phyloP scores from a whole-genome alignment of 2,113 vertebrate genomes.

The Lontra canadensis region DNA sequence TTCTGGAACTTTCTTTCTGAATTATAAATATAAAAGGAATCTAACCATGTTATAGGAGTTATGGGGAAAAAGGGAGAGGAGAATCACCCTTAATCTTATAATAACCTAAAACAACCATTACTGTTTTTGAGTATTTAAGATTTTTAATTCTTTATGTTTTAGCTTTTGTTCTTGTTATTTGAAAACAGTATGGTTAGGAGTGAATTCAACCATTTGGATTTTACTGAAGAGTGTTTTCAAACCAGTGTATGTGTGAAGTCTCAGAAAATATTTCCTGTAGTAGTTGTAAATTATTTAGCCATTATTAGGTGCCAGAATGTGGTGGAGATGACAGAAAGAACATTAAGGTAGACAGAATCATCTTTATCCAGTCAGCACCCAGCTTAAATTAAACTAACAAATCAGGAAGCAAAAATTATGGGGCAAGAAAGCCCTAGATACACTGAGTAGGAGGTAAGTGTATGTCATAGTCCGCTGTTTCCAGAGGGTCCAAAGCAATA shows the following conservation, averaged over 20 bases:
- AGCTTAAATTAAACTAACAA: slow-evolving; percentile 72
- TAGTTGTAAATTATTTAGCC: slow-evolving; percentile 63
- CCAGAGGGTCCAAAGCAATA: slow-evolving; percentile 47
- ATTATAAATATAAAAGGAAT: slow-evolving; percentile 51
- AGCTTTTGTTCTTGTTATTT: slow-evolving; percentile 49
- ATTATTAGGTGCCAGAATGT: slow-evolving; percentile 48
- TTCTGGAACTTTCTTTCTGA: slow-evolving; percentile 46
- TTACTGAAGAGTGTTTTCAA: slow-evolving; percentile 33
- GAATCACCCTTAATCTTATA: neutral
- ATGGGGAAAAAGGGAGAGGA: neutral
- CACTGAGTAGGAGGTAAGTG: neutral
- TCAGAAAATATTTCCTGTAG: slow-evolving; percentile 52
- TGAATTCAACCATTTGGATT: slow-evolving; percentile 28
- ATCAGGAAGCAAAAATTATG: slow-evolving; percentile 61
- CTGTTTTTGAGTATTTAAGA: slow-evolving; percentile 7
- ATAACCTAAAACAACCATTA: slow-evolving; percentile 43
- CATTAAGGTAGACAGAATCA: neutral
- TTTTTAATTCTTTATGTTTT: slow-evolving; percentile 14
- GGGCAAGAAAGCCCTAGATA: neutral
- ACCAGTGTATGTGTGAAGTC: neutral
- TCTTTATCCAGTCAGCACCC: slow-evolving; percentile 25
- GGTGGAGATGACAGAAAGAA: neutral
- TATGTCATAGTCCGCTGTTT: slow-evolving; percentile 10
- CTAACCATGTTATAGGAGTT: neutral
- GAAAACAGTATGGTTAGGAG: slow-evolving; percentile 43